Conservation (phyloP, 2,113 vertebrate species). For the Cyanoramphus novaezelandiae region DNA sequence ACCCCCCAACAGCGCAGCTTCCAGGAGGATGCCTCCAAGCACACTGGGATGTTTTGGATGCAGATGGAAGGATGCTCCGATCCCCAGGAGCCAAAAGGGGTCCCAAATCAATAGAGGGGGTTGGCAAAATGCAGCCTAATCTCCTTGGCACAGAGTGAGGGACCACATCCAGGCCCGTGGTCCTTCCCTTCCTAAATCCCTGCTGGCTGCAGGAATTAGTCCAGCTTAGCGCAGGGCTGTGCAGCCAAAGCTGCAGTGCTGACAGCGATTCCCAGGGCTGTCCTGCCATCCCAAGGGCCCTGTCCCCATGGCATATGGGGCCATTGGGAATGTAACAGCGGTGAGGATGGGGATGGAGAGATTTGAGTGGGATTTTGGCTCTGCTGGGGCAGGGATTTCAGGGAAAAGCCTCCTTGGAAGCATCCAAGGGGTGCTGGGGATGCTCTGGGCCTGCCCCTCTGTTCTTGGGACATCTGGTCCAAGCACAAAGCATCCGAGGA, state of each 20-base stretch:
- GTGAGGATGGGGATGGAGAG: not conserved
- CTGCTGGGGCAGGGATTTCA: not conserved
- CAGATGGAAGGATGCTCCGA: not conserved
- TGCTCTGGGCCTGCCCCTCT: not conserved
- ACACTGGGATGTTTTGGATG: not conserved
- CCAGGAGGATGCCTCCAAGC: not conserved
- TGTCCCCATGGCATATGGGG: not conserved
- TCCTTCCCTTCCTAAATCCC: not conserved
- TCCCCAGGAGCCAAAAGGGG: not conserved
- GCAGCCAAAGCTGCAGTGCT: not conserved
- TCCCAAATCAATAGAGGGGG: not conserved
- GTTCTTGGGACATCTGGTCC: not conserved
- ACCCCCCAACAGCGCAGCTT: accelerated
- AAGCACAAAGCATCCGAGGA: not conserved
- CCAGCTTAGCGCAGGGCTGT: accelerated
- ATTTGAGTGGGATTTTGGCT: not conserved
- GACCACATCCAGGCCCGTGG: not conserved
- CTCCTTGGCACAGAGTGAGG: accelerated
- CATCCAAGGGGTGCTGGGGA: not conserved
- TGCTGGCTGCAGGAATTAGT: not conserved
- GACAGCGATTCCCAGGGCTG: accelerated
- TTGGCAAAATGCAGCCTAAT: not conserved
- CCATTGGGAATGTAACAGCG: not conserved
- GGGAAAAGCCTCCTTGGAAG: not conserved
- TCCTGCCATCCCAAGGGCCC: accelerated